Evolutionary conservation across 2,888 invertebrate species (phyloP), one percentile per base, ranked within the genome.

Genomic region (Kuschelorhynchus macadamiae): DNA sequence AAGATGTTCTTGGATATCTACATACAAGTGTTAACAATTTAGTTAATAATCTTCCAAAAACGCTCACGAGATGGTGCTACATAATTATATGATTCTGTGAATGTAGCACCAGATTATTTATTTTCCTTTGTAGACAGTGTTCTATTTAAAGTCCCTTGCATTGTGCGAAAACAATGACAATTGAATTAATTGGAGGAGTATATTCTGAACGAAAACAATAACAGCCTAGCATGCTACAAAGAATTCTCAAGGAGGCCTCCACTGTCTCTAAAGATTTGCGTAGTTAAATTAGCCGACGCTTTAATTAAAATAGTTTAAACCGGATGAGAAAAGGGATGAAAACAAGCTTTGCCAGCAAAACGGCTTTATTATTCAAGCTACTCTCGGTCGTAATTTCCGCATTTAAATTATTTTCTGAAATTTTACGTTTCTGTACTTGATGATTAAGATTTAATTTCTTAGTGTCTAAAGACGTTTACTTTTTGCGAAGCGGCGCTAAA

Each of bases 281-380:
- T 32, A 81, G 81, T 81, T 82, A 82, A 84, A 84, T 83, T 83
- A 83, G 83, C 81, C 81, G 81, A 81, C 79, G 81, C 79, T 82
- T 83, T 83, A 83, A 83, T 84, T 83, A 83, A 83, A 83, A 83
- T 83, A 84, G 84, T 83, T 83, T 80, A 77, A 80, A 44, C 52
- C 52, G 59, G 59, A 59, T 59, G 62, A 20, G 52, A 44, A 62
- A 53, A 33, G 62, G 52, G 52, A 52, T 33, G 62, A 50, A 62
- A 62, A 62, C 62, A 62, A 62, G 62, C 62, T 20, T 36, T 47
- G n/a, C 47, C 36, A 59, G 59, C 59, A 47, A 59, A 47, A 59
- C 47, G 59, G 59, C 59, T 59, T 59, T 59, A 59, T 59, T 59
- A 59, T 59, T 59, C 59, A 17, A 47, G 47, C 59, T 18, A 59